Conservation (phyloP, 2,888 invertebrate species). For the Eudasyphora cyanicolor region DNA sequence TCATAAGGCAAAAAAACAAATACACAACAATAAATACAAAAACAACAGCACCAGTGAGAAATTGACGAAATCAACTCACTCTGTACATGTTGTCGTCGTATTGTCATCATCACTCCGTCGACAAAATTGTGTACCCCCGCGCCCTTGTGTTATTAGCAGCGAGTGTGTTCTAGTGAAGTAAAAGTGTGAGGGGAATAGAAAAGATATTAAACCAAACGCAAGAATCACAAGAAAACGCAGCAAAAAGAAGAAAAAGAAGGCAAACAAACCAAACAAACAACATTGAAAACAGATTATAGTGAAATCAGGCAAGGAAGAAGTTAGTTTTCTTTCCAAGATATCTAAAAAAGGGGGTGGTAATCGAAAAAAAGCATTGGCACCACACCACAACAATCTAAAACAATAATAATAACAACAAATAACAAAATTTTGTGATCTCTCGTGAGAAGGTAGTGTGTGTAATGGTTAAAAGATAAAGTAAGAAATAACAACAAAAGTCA, state of each 20-base stretch:
- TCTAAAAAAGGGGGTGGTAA: slow-evolving; percentile 37
- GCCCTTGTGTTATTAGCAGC: slow-evolving; percentile 23
- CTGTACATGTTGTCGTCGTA: too few species aligned
- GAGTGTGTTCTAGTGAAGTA: slow-evolving; percentile 33
- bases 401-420: slow-evolving; percentile 52
- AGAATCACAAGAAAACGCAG: slow-evolving; percentile 29
- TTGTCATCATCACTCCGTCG: slow-evolving; percentile 30
- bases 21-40: slow-evolving; percentile 47
- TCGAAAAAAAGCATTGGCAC: slow-evolving; percentile 34
- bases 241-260: slow-evolving; percentile 43
- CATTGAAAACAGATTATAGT: slow-evolving; percentile 35
- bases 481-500: slow-evolving; percentile 9
- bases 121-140: not conserved
- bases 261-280: slow-evolving; percentile 46
- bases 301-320: slow-evolving; percentile 37
- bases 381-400: slow-evolving; percentile 47
- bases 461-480: slow-evolving; percentile 19
- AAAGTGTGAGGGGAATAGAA: slow-evolving; percentile 68
- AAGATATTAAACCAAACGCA: slow-evolving; percentile 38
- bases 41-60: slow-evolving; percentile 41
- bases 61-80: slow-evolving; percentile 59
- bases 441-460: not conserved
- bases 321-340: slow-evolving; percentile 26
- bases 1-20: slow-evolving; percentile 69
- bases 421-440: slow-evolving; percentile 20